phyloP scores from a whole-genome alignment of 2,797 vertebrate genomes.

The Bufotes viridis region DNA sequence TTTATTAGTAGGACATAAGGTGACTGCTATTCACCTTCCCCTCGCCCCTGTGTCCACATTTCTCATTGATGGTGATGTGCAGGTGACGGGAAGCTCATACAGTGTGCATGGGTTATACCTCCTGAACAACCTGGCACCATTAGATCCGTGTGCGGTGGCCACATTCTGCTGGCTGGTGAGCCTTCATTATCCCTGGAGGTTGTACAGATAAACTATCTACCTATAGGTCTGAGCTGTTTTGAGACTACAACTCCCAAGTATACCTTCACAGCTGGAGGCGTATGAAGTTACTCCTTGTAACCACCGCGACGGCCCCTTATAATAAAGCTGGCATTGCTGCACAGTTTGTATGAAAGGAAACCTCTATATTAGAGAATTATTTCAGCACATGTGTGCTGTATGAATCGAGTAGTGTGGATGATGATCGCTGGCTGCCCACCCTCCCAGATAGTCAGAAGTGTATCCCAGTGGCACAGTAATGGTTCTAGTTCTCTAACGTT shows the following conservation, averaged over 20 bases:
- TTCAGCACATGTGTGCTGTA: constrained; percentile 70
- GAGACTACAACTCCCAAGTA: neutral
- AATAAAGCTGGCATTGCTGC: neutral
- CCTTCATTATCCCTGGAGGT: constrained; percentile 6
- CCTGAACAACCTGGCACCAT: neutral
- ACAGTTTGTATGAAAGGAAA: constrained; percentile 29
- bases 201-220: neutral
- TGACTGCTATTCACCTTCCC: neutral
- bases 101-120: neutral
- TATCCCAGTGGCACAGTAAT: neutral
- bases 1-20: neutral
- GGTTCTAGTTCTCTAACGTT: neutral
- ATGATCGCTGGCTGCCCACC: neutral
- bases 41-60: neutral
- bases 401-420: neutral
- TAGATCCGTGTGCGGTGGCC: neutral
- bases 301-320: constrained; percentile 72
- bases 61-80: neutral
- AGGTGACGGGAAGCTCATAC: neutral
- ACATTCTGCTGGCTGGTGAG: constrained; percentile 29
- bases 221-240: too few species aligned
- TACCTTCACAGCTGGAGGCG: neutral
- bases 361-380: constrained; percentile 76
- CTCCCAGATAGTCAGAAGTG: neutral
- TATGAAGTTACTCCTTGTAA: constrained; percentile 57